These are phyloP conservation scores for Drosophila gunungcola DNA, from an alignment of 1,140 invertebrate species.

Conservation along the genomic window DNA sequence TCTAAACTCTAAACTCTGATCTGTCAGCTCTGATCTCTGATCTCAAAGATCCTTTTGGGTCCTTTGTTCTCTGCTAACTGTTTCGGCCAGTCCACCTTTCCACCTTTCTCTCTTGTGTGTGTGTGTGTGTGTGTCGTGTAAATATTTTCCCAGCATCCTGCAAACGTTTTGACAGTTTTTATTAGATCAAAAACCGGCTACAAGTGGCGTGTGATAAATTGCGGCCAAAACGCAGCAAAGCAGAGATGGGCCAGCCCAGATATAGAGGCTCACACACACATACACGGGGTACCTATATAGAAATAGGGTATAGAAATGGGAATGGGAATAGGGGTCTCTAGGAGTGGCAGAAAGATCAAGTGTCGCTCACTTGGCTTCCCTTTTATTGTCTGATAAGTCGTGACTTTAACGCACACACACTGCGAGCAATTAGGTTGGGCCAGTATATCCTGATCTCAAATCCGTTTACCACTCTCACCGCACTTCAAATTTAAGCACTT, in stretches of 20 bases:
- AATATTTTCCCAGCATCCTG: conserved; percentile 80
- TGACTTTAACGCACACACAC: conserved; percentile 54
- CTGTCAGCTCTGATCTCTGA: conserved; percentile 2
- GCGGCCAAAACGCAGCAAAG: conserved; percentile 61
- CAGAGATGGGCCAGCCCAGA: conserved; percentile 41
- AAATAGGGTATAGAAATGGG: background rate
- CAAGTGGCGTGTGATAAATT: conserved; percentile 81
- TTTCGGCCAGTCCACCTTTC: conserved; percentile 21
- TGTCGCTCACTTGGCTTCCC: conserved; percentile 50
- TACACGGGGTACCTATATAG: background rate
- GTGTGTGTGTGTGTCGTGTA: conserved; percentile 56
- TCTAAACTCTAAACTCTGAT: background rate
- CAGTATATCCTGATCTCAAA: conserved; percentile 8
- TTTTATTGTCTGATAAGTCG: conserved; percentile 41
- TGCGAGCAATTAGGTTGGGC: conserved; percentile 20
- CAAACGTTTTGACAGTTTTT: conserved; percentile 83
- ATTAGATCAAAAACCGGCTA: conserved; percentile 75
- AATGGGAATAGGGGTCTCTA: background rate
- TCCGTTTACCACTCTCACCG: conserved; percentile 2
- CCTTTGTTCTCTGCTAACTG: conserved; percentile 65
- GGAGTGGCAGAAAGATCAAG: conserved; percentile 48
- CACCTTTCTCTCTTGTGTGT: conserved; percentile 8
- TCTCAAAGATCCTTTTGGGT: conserved; percentile 40
- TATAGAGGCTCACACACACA: conserved; percentile 1
- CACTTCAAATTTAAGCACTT: background rate